Conservation (phyloP, 1,140 invertebrate genomes). For the Trialeurodes vaporariorum region DNA sequence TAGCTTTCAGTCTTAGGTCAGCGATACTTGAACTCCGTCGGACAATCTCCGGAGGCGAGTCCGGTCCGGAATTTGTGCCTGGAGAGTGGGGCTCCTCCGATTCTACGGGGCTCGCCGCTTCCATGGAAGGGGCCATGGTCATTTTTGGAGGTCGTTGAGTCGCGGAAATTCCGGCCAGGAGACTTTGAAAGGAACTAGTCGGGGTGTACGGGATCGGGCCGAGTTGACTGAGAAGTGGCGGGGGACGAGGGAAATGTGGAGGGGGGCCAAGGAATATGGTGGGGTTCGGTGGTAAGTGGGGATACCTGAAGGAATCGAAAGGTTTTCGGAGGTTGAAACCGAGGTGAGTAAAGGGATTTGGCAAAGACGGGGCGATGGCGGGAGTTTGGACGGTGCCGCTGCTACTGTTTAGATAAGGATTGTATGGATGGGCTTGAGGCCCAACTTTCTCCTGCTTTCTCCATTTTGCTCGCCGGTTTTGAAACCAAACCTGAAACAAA, state of each 20-base stretch:
- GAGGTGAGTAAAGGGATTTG: constrained; percentile 63
- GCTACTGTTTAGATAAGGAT: constrained; percentile 53
- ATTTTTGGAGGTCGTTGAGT: constrained; percentile 46
- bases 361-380: constrained; percentile 52
- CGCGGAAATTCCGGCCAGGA: constrained; percentile 67
- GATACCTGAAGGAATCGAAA: constrained; percentile 58
- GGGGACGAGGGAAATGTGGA: constrained; percentile 47
- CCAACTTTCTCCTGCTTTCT: constrained; percentile 79
- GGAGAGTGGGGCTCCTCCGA: constrained; percentile 40
- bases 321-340: constrained; percentile 62
- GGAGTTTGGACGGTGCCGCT: constrained; percentile 36
- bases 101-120: constrained; percentile 32
- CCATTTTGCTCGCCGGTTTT: constrained; percentile 90
- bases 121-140: constrained; percentile 23
- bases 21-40: constrained; percentile 80
- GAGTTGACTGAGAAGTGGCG: constrained; percentile 46
- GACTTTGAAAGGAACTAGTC: constrained; percentile 66
- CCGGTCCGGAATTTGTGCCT: constrained; percentile 32
- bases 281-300: constrained; percentile 35
- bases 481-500: constrained; percentile 86
- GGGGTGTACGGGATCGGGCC: constrained; percentile 36
- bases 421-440: constrained; percentile 79
- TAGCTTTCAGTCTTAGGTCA: constrained; percentile 73
- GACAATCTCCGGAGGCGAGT: constrained; percentile 48
- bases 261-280: constrained; percentile 39